Conservation (phyloP, 2,797 vertebrate species). For the Poecilia velifera region DNA sequence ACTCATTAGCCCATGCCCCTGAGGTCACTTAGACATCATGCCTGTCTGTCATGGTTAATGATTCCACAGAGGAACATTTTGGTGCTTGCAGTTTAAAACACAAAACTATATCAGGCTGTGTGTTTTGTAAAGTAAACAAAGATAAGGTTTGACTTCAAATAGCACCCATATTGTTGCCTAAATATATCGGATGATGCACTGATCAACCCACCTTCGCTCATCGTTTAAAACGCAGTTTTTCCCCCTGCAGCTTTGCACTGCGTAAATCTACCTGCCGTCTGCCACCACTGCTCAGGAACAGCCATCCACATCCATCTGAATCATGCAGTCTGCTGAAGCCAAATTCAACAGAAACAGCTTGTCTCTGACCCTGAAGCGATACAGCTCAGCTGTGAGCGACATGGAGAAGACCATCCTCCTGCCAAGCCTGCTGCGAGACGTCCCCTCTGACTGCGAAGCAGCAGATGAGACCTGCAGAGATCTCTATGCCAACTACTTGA, state of each 20-base stretch:
- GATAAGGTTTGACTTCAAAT: conserved; percentile 72
- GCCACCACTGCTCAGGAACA: conserved; percentile 51
- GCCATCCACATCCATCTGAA: conserved; percentile 38
- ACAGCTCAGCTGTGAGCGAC: conserved; percentile 79
- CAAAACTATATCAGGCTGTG: conserved; percentile 8
- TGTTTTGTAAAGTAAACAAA: conserved; percentile 72
- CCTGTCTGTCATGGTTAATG: conserved; percentile 37
- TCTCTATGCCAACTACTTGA: conserved; percentile 84
- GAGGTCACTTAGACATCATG: conserved; percentile 7
- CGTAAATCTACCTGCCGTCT: conserved; percentile 43
- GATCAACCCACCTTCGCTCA: conserved; percentile 26
- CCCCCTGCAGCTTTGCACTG: conserved; percentile 49
- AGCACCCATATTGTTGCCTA: conserved; percentile 29
- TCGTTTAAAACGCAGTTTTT: conserved; percentile 63
- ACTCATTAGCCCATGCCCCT: conserved; percentile 1
- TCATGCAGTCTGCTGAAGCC: conserved; percentile 79
- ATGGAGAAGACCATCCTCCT: conserved; percentile 92
- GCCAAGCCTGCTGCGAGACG: conserved; percentile 87
- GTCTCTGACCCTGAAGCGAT: conserved; percentile 77
- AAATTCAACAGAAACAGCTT: conserved; percentile 77
- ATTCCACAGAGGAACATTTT: conserved; percentile 30
- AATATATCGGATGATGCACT: conserved; percentile 53
- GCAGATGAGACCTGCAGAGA: conserved; percentile 51
- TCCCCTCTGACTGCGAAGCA: conserved; percentile 59
- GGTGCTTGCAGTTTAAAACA: conserved; percentile 10